Evolutionary conservation across 2,113 vertebrate genomes (phyloP), one percentile per base, ranked within the genome.

Genomic region (Phaetusa simplex): DNA sequence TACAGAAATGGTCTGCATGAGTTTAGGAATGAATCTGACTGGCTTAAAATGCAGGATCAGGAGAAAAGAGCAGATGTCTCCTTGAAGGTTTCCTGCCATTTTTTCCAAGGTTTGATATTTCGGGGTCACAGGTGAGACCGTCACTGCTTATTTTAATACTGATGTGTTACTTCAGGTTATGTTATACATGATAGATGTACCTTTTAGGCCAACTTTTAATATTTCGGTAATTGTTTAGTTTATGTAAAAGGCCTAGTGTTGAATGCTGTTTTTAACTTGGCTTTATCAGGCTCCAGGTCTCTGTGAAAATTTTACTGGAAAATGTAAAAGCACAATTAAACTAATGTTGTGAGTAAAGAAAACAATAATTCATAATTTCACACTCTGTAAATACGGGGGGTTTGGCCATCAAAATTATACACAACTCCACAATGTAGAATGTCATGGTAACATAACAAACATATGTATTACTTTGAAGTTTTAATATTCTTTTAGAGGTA

Each of bases 401-500:
- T 70, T 95, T 98, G 79, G 71, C 88, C 87, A 53, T 72, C 80
- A 71, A 70, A 89, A 58, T 70, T 80, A 78, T 36, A 61, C 16
- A 85, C n/a, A 91, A n/a, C 65, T 95, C 77, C 32, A n/a, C 38
- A 86, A n/a, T 45, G 49, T 26, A 52, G 15, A 73, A 66, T 72
- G 69, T 59, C 79, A 96, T 38, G 4, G 26, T 78, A 94, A 92
- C 70, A 88, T 90, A 97, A 94, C n/a, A 97, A 98, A 97, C 80
- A 66, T 47, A 40, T 32, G 65, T 73, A 87, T 82, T 90, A 86
- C 85, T 97, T 96, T 97, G 84, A 97, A 97, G 66, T 94, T 97
- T 97, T 95, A 96, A 86, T 96, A 78, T 85, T 85, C 55, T 96
- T 93, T 97, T 92, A 97, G 86, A 97, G 83, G 42, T 91, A 84